phyloP scores from a whole-genome alignment of 1,140 invertebrate genomes.

The Zophobas morio region DNA sequence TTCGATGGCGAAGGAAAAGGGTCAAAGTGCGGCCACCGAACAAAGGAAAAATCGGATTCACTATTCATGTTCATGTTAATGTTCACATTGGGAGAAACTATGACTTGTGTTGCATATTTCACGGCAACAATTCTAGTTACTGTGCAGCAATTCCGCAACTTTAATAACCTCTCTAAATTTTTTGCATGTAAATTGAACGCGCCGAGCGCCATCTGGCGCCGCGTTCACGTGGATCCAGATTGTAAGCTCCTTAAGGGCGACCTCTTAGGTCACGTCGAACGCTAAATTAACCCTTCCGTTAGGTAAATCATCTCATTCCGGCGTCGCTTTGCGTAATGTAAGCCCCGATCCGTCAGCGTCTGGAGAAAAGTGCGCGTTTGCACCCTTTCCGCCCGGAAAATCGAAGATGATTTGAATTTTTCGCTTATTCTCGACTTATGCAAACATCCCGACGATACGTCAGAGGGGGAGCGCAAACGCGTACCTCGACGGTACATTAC shows the following conservation, averaged over 20 bases:
- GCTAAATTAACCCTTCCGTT: constrained; percentile 10
- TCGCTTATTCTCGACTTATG: constrained; percentile 10
- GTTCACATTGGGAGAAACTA: too few relatives aligned
- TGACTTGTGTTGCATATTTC: too few relatives aligned
- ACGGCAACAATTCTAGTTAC: too few relatives aligned
- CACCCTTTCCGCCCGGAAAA: not conserved
- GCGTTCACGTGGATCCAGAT: constrained; percentile 16
- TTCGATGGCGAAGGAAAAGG: too few relatives aligned
- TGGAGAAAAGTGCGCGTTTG: not conserved
- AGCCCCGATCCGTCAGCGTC: too few relatives aligned
- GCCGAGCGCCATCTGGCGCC: constrained; percentile 7
- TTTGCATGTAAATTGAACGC: constrained; percentile 4
- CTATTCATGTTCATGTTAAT: too few relatives aligned
- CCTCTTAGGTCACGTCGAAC: constrained; percentile 10
- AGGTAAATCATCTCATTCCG: not conserved
- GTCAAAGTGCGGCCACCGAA: too few relatives aligned
- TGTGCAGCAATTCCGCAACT: not conserved
- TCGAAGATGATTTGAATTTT: not conserved
- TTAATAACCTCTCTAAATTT: not conserved
- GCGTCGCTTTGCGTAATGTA: not conserved
- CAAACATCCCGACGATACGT: constrained; percentile 5
- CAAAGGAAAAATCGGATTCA: too few relatives aligned
- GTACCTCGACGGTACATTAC: constrained; percentile 8
- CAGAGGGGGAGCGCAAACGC: too few relatives aligned
- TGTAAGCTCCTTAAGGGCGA: constrained; percentile 8